These are phyloP conservation scores for Mizuhopecten yessoensis DNA, from an alignment of 1,140 invertebrate genomes.

Conservation along the genomic window DNA sequence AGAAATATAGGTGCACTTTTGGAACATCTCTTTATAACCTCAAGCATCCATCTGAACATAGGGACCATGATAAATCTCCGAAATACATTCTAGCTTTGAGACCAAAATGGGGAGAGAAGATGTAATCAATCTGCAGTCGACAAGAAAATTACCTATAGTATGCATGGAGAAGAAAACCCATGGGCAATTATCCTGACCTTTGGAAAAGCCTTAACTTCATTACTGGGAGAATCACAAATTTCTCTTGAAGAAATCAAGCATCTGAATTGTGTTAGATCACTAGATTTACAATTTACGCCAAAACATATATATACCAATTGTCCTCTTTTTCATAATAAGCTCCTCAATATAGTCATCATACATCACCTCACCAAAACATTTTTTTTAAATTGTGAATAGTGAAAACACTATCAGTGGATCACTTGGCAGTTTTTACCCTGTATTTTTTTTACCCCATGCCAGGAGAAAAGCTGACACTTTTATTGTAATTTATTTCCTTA, in stretches of 20 bases:
- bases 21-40: neutral
- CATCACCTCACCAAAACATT: no score
- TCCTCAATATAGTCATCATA: no score
- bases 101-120: neutral
- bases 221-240: neutral
- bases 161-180: conserved; percentile 3
- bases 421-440: no score
- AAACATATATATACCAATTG: no score
- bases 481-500: no score
- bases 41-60: neutral
- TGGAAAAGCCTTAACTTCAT: neutral
- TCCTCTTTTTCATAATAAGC: no score
- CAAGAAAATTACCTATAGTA: neutral
- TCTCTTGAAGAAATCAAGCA: neutral
- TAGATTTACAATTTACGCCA: neutral
- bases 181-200: neutral
- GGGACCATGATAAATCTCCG: neutral
- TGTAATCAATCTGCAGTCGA: neutral
- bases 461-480: no score
- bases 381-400: no score
- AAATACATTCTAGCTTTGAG: neutral
- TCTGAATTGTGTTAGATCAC: neutral
- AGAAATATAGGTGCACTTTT: neutral
- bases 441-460: no score
- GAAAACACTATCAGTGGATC: no score